Percentiles rank a stretch among this genome's conserved stretches.
Conservation (phyloP, 2,113 vertebrate species). For the Hyperopisus bebe region DNA sequence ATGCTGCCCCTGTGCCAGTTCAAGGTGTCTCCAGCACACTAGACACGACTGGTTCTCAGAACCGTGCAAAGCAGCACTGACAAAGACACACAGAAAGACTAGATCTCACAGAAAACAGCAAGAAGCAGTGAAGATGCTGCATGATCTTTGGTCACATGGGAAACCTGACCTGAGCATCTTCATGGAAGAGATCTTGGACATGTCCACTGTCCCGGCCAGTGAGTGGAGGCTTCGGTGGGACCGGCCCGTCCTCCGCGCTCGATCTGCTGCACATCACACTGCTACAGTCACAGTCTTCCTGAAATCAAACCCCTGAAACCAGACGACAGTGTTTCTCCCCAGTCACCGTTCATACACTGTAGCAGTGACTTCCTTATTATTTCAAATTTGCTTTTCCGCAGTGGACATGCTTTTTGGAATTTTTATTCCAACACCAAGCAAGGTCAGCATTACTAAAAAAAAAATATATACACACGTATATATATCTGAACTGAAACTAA, state of each 20-base stretch:
- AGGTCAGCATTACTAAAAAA: neutral
- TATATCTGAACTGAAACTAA: neutral
- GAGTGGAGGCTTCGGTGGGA: constrained; percentile 5
- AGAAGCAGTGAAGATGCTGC: neutral
- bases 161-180: constrained; percentile 79
- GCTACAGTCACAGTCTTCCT: neutral
- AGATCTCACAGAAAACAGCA: neutral
- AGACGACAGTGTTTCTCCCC: neutral
- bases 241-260: constrained; percentile 8
- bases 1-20: neutral
- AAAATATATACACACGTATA: neutral
- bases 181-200: constrained; percentile 84
- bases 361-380: neutral
- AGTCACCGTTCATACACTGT: neutral
- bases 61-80: neutral
- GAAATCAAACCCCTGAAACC: neutral
- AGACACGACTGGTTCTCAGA: neutral
- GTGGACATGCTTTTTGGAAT: neutral
- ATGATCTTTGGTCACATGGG: neutral
- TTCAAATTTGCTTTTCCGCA: neutral
- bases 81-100: neutral
- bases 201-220: constrained; percentile 32
- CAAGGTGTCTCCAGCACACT: neutral
- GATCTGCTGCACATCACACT: constrained; percentile 25
- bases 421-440: neutral